A percentile compares a stretch with the other conserved stretches of the same genome.
phyloP scores from a whole-genome alignment of 2,888 invertebrate species.

The Cremastobaeus sp. region DNA sequence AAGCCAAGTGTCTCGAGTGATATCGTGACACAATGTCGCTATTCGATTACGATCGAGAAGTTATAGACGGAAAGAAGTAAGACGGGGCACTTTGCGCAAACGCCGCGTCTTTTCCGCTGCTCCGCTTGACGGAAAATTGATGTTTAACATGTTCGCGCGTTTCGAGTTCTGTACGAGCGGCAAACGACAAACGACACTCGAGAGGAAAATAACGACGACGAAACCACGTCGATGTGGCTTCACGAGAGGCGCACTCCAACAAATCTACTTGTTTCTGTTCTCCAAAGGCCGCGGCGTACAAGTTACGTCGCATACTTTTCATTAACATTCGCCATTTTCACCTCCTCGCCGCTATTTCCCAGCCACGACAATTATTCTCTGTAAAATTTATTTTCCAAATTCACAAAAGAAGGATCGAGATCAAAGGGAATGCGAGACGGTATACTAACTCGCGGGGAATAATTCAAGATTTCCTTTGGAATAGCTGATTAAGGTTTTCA shows the following conservation, averaged over 20 bases:
- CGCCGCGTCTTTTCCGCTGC: slow-evolving; percentile 36
- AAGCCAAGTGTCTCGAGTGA: slow-evolving; percentile 52
- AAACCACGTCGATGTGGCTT: slow-evolving; percentile 45
- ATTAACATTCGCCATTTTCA: slow-evolving; percentile 6
- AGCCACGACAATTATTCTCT: too few relatives aligned
- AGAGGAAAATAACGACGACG: slow-evolving; percentile 43
- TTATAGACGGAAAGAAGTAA: slow-evolving; percentile 20
- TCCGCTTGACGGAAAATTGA: slow-evolving; percentile 41
- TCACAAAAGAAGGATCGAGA: too few relatives aligned
- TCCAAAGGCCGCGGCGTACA: slow-evolving; percentile 3
- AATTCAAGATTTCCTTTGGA: slow-evolving; percentile 17
- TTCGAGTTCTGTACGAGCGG: slow-evolving; percentile 41
- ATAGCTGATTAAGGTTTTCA: slow-evolving; percentile 30
- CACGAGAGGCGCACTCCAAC: slow-evolving; percentile 39
- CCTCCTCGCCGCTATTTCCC: too few relatives aligned
- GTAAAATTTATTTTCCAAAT: too few relatives aligned
- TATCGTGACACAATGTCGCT: slow-evolving; percentile 50
- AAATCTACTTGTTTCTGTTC: slow-evolving; percentile 50
- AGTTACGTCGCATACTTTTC: slow-evolving; percentile 13
- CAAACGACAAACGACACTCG: slow-evolving; percentile 52
- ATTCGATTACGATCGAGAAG: slow-evolving; percentile 52
- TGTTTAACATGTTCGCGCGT: slow-evolving; percentile 53
- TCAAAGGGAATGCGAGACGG: slow-evolving; percentile 36
- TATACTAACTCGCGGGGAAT: too few relatives aligned
- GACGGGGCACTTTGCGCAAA: slow-evolving; percentile 24